phyloP scores from a whole-genome alignment of 1,140 invertebrate species.

The Caenorhabditis remanei region DNA sequence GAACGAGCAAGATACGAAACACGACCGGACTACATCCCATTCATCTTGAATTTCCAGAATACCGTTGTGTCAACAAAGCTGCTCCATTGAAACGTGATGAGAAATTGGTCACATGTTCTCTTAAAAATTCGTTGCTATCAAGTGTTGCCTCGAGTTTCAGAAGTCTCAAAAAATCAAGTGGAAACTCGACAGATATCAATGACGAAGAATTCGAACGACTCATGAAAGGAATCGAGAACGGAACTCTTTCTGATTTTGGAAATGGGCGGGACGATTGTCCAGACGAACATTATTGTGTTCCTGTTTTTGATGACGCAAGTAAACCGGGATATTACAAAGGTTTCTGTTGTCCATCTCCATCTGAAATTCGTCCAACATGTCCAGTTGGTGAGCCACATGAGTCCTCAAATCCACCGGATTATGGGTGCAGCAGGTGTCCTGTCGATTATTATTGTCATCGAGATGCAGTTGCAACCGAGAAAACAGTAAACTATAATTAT shows the following conservation, averaged over 20 bases:
- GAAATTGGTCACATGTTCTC: constrained; percentile 61
- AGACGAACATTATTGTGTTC: constrained; percentile 73
- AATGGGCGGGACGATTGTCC: constrained; percentile 67
- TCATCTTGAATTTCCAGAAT: constrained; percentile 55
- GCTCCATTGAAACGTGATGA: constrained; percentile 67
- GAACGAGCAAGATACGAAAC: no score
- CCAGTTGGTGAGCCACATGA: constrained; percentile 72
- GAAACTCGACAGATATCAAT: constrained; percentile 7
- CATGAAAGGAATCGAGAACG: constrained; percentile 25
- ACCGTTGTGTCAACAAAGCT: constrained; percentile 69
- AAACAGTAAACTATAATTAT: constrained; percentile 62
- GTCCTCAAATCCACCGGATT: constrained; percentile 67
- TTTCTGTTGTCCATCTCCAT: constrained; percentile 73
- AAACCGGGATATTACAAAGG: constrained; percentile 67
- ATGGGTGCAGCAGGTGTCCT: constrained; percentile 70
- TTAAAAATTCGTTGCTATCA: constrained; percentile 45
- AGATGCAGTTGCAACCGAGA: constrained; percentile 69
- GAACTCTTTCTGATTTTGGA: neutral
- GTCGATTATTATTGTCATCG: constrained; percentile 71
- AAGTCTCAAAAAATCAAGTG: constrained; percentile 18
- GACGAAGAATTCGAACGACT: constrained; percentile 39
- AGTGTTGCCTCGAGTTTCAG: constrained; percentile 30
- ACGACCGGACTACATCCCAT: no score
- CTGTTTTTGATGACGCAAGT: constrained; percentile 71
- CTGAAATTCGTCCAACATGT: constrained; percentile 68